Evolutionary conservation across 2,113 vertebrate genomes (phyloP).

Genomic region (Naja naja): DNA sequence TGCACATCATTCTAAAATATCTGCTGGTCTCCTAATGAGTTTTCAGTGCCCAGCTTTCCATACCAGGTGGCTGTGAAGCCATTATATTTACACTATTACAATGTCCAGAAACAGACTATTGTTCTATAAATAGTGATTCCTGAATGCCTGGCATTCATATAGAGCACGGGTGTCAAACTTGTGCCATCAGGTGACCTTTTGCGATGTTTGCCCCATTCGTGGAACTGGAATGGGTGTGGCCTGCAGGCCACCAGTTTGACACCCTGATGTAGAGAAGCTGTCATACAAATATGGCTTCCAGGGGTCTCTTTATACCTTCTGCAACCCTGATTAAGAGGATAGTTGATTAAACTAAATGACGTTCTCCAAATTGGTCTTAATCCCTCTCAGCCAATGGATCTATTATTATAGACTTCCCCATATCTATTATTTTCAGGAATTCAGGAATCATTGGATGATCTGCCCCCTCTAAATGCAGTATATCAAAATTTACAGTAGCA

Average conservation of each 20-base stretch:
- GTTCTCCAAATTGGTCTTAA: neutral
- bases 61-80: neutral
- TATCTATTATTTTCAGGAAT: neutral
- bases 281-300: neutral
- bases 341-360: neutral
- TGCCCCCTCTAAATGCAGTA: neutral
- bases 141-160: neutral
- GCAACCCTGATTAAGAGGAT: neutral
- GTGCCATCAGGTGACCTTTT: too few species aligned
- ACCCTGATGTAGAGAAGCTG: neutral
- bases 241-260: too few species aligned
- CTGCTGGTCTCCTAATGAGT: neutral
- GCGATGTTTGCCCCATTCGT: too few species aligned
- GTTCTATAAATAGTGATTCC: neutral
- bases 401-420: neutral
- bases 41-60: neutral
- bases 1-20: neutral
- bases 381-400: neutral
- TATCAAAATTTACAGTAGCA: neutral
- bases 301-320: neutral
- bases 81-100: neutral
- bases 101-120: neutral
- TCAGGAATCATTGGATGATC: neutral
- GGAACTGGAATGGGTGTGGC: too few species aligned
- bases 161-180: too few species aligned